Evolutionary conservation across 2,113 vertebrate species (phyloP).

Genomic region (Rutilus rutilus): DNA sequence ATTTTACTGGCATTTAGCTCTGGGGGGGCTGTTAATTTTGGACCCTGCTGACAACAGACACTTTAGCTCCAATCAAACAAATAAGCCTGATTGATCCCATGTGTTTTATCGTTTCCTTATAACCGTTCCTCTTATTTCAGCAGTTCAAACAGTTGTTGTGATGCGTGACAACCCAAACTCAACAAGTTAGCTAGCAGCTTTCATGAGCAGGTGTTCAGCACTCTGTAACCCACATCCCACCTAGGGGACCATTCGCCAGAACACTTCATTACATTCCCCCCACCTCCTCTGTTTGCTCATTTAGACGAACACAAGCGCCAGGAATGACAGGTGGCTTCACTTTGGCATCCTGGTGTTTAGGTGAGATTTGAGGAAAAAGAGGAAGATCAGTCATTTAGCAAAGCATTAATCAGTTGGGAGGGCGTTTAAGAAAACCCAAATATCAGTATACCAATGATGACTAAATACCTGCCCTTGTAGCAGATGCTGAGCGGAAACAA

Average conservation of each 20-base stretch:
- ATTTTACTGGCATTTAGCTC: neutral
- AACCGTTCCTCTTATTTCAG: neutral
- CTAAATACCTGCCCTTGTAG: neutral
- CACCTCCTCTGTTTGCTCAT: slow-evolving; percentile 55
- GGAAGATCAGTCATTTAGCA: slow-evolving; percentile 19
- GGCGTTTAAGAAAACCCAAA: neutral
- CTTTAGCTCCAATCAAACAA: slow-evolving; percentile 9
- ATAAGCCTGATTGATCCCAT: slow-evolving; percentile 13
- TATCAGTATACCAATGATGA: neutral
- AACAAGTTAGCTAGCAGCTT: slow-evolving; percentile 60
- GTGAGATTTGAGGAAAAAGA: slow-evolving; percentile 5
- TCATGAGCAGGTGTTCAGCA: slow-evolving; percentile 57
- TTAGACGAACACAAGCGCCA: slow-evolving; percentile 47
- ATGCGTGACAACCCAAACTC: slow-evolving; percentile 21
- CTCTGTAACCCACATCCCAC: slow-evolving; percentile 44
- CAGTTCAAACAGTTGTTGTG: slow-evolving; percentile 49
- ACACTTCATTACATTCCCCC: slow-evolving; percentile 59
- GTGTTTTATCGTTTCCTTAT: neutral
- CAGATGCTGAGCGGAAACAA: neutral
- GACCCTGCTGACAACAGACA: slow-evolving; percentile 10
- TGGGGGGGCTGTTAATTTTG: neutral
- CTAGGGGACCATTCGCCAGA: slow-evolving; percentile 45
- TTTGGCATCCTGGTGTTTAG: slow-evolving; percentile 32
- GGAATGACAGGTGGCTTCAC: slow-evolving; percentile 53
- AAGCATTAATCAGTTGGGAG: slow-evolving; percentile 8